Percentiles rank a stretch among this genome's conserved stretches.
phyloP scores from a whole-genome alignment of 2,113 vertebrate genomes.

The Xenopus borealis region DNA sequence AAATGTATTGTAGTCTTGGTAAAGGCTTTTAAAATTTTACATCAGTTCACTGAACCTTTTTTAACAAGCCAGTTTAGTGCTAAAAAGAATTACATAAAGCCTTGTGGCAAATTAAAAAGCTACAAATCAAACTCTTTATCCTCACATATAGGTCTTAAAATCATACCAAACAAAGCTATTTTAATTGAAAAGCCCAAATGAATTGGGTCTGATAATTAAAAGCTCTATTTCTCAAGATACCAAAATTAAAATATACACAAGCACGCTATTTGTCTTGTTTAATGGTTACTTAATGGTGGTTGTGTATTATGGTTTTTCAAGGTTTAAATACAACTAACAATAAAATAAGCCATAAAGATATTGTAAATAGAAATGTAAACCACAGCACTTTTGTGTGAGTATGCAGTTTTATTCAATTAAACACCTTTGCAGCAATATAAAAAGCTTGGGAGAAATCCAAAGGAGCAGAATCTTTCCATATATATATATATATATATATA shows the following conservation, averaged over 20 bases:
- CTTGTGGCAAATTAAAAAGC: conserved; percentile 33
- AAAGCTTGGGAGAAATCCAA: not conserved
- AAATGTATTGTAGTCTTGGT: conserved; percentile 3
- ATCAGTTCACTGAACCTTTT: conserved; percentile 3
- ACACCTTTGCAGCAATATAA: not conserved
- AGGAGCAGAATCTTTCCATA: no score
- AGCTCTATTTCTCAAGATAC: conserved; percentile 21
- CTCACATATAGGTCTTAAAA: conserved; percentile 10
- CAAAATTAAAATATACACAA: conserved; percentile 21
- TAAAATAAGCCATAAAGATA: not conserved
- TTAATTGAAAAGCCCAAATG: conserved; percentile 31
- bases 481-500: no score
- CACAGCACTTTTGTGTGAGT: not conserved
- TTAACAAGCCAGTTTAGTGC: conserved; percentile 8
- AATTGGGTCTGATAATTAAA: conserved; percentile 38
- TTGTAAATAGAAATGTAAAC: not conserved
- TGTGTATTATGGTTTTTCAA: conserved; percentile 12
- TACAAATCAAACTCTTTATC: conserved; percentile 34
- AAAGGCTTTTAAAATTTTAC: conserved; percentile 8
- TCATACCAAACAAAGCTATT: conserved; percentile 19
- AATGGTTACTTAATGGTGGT: conserved; percentile 2
- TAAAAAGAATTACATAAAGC: conserved; percentile 20
- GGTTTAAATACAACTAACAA: conserved; percentile 5
- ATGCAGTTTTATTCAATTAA: not conserved
- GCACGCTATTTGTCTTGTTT: conserved; percentile 25